Conservation (phyloP, 2,888 invertebrate genomes). For the Agelastica alni region DNA sequence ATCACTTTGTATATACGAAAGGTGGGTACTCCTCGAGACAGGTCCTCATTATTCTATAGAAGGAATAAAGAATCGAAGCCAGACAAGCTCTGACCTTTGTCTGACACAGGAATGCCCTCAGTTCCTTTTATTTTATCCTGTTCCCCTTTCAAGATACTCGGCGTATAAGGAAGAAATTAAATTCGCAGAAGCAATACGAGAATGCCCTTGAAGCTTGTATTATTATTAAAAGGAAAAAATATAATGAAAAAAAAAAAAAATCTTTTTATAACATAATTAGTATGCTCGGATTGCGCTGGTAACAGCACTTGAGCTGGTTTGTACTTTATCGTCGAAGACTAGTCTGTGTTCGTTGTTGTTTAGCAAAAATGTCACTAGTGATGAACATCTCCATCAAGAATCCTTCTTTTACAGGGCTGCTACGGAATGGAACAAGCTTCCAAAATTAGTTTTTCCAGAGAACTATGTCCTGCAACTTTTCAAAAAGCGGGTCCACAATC, state of each 20-base stretch:
- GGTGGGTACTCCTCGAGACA: slow-evolving; percentile 11
- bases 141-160: slow-evolving; percentile 9
- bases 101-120: slow-evolving; percentile 14
- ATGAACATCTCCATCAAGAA: too few species aligned
- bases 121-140: slow-evolving; percentile 3
- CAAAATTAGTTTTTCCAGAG: too few species aligned
- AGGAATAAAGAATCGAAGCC: slow-evolving; percentile 8
- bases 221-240: background rate
- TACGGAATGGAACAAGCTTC: too few species aligned
- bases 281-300: too few species aligned
- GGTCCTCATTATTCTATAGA: slow-evolving; percentile 3
- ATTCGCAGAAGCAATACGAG: slow-evolving; percentile 1
- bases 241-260: slow-evolving; percentile 7
- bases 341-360: background rate
- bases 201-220: slow-evolving; percentile 3
- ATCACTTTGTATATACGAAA: background rate
- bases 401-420: too few species aligned
- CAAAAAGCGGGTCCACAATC: too few species aligned
- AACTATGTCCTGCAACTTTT: too few species aligned
- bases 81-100: slow-evolving; percentile 15
- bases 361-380: too few species aligned
- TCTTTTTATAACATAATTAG: too few species aligned
- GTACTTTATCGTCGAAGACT: too few species aligned
- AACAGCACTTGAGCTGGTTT: too few species aligned
- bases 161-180: slow-evolving; percentile 7